phyloP scores from a whole-genome alignment of 2,797 vertebrate genomes.

The Cyprinella venusta region DNA sequence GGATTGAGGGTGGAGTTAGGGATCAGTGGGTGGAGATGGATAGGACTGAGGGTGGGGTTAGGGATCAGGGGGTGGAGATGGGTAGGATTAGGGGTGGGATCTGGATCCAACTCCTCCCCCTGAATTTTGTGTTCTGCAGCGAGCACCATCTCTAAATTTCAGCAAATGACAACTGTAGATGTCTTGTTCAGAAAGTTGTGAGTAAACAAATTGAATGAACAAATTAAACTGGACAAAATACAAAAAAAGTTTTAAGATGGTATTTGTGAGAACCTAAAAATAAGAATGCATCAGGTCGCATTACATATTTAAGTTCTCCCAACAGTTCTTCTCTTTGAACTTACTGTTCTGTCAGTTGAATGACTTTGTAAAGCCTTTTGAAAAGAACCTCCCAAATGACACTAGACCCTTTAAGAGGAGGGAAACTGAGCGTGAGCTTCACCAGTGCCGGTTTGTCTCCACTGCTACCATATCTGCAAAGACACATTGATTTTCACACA shows the following conservation, averaged over 20 bases:
- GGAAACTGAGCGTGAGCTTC: constrained; percentile 17
- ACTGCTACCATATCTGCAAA: neutral
- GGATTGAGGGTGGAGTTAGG: too few relatives aligned
- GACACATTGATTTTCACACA: neutral
- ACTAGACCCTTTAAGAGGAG: constrained; percentile 15
- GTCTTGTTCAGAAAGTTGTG: too few relatives aligned
- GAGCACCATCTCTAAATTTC: neutral
- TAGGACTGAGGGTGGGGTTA: too few relatives aligned
- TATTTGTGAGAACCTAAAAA: neutral
- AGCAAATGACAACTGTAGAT: neutral
- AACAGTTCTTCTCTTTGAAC: neutral
- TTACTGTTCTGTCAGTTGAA: constrained; percentile 24
- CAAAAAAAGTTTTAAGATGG: neutral
- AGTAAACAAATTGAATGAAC: neutral
- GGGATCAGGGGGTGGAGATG: too few relatives aligned
- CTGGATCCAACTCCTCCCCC: too few relatives aligned
- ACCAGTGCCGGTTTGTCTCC: neutral
- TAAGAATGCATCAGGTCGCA: neutral
- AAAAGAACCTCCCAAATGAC: constrained; percentile 15
- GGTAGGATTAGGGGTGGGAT: too few relatives aligned
- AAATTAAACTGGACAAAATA: neutral
- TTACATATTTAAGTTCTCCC: neutral
- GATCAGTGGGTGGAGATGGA: too few relatives aligned
- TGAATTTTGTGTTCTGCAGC: too few relatives aligned
- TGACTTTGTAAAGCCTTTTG: neutral